phyloP scores from a whole-genome alignment of 2,113 vertebrate species.

The Oceanodroma tethys region DNA sequence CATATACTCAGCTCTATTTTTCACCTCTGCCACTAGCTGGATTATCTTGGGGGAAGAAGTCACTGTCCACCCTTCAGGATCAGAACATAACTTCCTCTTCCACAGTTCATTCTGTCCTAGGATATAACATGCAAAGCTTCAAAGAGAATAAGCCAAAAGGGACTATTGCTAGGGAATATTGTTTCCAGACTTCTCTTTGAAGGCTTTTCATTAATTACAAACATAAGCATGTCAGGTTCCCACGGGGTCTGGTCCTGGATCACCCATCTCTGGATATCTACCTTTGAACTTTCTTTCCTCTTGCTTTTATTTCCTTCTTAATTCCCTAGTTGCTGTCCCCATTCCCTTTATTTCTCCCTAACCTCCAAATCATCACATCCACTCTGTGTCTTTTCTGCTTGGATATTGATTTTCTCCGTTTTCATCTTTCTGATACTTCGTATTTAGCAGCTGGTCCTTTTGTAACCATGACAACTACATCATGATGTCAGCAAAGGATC shows the following conservation, averaged over 20 bases:
- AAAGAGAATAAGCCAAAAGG: background rate
- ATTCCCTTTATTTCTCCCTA: background rate
- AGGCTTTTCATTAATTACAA: background rate
- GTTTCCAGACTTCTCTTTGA: background rate
- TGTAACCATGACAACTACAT: conserved; percentile 53
- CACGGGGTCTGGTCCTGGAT: background rate
- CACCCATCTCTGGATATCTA: background rate
- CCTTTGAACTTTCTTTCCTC: background rate
- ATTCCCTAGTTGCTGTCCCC: background rate
- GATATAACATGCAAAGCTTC: background rate
- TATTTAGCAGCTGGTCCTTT: conserved; percentile 18
- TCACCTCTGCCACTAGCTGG: background rate
- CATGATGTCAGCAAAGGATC: conserved; percentile 8
- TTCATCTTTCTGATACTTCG: background rate
- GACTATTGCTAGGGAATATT: background rate
- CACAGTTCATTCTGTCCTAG: background rate
- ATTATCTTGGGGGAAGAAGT: background rate
- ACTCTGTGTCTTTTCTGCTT: background rate
- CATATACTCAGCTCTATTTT: background rate
- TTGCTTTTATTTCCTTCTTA: conserved; percentile 10
- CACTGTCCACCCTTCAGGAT: background rate
- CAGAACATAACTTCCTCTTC: background rate
- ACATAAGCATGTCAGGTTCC: background rate
- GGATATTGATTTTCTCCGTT: background rate
- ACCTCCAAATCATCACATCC: background rate